phyloP scores from a whole-genome alignment of 2,888 invertebrate species.

The Apoda limacodes region DNA sequence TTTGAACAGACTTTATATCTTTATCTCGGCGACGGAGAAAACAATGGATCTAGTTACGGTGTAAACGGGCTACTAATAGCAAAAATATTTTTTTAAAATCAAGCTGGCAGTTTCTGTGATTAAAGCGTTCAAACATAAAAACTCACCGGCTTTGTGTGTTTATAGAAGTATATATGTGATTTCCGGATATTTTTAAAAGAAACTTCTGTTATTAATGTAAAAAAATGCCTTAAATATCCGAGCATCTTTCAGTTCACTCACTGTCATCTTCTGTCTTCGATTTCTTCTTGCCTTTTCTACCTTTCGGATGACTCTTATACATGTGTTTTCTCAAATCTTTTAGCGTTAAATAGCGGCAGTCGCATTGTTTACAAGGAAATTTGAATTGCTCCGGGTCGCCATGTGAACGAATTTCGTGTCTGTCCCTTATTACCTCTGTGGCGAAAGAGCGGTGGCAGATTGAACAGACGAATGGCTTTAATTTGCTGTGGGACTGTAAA shows the following conservation, averaged over 20 bases:
- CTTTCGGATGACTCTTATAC: conserved; percentile 44
- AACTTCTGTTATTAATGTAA: too few relatives aligned
- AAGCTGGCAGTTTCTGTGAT: too few relatives aligned
- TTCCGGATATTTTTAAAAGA: neutral
- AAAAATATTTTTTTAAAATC: too few relatives aligned
- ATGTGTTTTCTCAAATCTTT: conserved; percentile 48
- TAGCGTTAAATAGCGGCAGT: conserved; percentile 39
- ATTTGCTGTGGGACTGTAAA: conserved; percentile 45
- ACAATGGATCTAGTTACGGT: too few relatives aligned
- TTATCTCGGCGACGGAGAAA: too few relatives aligned
- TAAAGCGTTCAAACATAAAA: too few relatives aligned
- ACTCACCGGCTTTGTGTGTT: too few relatives aligned
- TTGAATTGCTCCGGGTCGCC: conserved; percentile 39
- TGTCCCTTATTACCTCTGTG: conserved; percentile 36
- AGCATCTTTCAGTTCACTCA: conserved; percentile 10
- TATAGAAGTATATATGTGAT: neutral
- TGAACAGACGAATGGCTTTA: conserved; percentile 41
- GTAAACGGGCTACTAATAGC: too few relatives aligned
- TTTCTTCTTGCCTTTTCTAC: conserved; percentile 25
- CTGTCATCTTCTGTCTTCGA: conserved; percentile 26
- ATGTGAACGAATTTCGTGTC: conserved; percentile 40
- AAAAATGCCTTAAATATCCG: neutral
- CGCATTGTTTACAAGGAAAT: conserved; percentile 37
- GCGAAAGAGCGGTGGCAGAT: conserved; percentile 47
- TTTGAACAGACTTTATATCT: too few relatives aligned